Conservation (phyloP, 2,888 invertebrate species). For the Diploptera punctata region DNA sequence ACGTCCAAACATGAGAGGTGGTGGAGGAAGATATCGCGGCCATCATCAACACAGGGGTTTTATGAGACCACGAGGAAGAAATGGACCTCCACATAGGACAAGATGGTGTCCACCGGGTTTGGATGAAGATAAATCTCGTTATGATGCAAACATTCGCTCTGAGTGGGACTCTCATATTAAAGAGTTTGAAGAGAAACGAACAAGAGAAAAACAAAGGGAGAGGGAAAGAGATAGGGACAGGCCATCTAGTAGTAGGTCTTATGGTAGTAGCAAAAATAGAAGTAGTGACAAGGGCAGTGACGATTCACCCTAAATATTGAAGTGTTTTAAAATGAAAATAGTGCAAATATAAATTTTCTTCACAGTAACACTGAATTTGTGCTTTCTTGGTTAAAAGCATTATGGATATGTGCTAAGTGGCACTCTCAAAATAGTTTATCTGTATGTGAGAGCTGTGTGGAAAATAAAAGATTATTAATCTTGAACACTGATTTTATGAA, state of each 20-base stretch:
- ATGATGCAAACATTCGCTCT: conserved; percentile 28
- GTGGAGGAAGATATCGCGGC: conserved; percentile 17
- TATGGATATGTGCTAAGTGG: background rate
- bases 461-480: too few relatives aligned
- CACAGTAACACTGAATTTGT: conserved; percentile 10
- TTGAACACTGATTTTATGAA: background rate
- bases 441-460: too few relatives aligned
- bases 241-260: conserved; percentile 19
- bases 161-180: conserved; percentile 34
- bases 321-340: background rate
- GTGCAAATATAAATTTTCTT: background rate
- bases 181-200: conserved; percentile 34
- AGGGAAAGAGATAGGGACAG: conserved; percentile 30
- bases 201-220: conserved; percentile 9
- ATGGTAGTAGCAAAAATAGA: conserved; percentile 25
- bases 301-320: conserved; percentile 14
- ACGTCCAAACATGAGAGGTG: background rate
- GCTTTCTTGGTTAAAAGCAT: background rate
- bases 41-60: conserved; percentile 20
- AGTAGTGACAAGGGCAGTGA: conserved; percentile 24
- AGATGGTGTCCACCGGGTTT: conserved; percentile 1
- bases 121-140: conserved; percentile 15
- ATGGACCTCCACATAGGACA: background rate
- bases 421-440: too few relatives aligned
- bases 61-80: conserved; percentile 12